phyloP scores from a whole-genome alignment of 1,140 invertebrate species.

The Drosophila triauraria region DNA sequence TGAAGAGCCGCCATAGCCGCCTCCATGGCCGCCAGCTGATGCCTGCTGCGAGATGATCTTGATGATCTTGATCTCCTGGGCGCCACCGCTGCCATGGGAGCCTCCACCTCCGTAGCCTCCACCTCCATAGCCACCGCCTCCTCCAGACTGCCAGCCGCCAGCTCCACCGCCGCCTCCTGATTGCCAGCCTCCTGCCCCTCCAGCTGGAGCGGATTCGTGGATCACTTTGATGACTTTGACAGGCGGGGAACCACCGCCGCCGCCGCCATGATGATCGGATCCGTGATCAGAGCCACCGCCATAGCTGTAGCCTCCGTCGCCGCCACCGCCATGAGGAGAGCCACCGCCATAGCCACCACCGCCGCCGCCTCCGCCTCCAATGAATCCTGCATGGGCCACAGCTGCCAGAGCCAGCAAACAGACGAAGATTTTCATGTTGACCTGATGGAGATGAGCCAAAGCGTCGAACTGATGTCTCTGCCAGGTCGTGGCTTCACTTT shows the following conservation, averaged over 20 bases:
- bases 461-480: slow-evolving; percentile 67
- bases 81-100: slow-evolving; percentile 23
- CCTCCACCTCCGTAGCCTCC: slow-evolving; percentile 15
- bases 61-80: slow-evolving; percentile 66
- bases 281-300: slow-evolving; percentile 44
- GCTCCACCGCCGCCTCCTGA: slow-evolving; percentile 36
- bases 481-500: slow-evolving; percentile 52
- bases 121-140: slow-evolving; percentile 39
- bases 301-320: slow-evolving; percentile 45
- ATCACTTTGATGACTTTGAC: slow-evolving; percentile 73
- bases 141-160: slow-evolving; percentile 21
- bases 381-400: slow-evolving; percentile 64
- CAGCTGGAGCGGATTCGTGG: slow-evolving; percentile 53
- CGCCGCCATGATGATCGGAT: slow-evolving; percentile 45
- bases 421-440: slow-evolving; percentile 71
- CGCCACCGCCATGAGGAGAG: slow-evolving; percentile 22
- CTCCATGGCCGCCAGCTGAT: slow-evolving; percentile 53
- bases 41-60: slow-evolving; percentile 66
- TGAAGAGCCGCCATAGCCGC: slow-evolving; percentile 37
- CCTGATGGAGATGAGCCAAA: slow-evolving; percentile 57
- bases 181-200: slow-evolving; percentile 39
- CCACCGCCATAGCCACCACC: slow-evolving; percentile 31
- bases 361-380: slow-evolving; percentile 47
- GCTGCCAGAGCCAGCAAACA: slow-evolving; percentile 60
- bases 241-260: slow-evolving; percentile 33